Evolutionary conservation across 2,113 vertebrate species (phyloP), one percentile per base, ranked within the genome.

Genomic region (Tor tambroides): DNA sequence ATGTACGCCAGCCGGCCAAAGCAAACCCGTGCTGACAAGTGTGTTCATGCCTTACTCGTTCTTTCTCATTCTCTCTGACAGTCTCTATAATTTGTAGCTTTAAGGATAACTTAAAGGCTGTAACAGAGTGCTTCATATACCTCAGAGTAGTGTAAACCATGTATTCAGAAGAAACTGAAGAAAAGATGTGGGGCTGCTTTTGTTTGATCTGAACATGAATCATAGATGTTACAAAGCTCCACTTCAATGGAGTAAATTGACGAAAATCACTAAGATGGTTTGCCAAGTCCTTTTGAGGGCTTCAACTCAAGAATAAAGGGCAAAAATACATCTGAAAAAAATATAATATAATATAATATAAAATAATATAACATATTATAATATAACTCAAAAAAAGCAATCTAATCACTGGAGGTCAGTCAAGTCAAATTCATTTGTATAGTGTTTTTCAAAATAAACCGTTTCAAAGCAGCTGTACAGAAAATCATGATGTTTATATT

Each of bases 71-170:
- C 26, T 51, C 11, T 77, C 80, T 85, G 79, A 81, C 79, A 46
- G 90, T 30, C 0, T 72, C 84, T 65, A 83, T 65, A 88, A 86
- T 43, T 32, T 83, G 54, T 67, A 72, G 32, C 56, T 82, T n/a
- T 81, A 65, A 19, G 56, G 38, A 43, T 80, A 80, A 81, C 38
- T 28, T 41, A 8, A 65, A 2, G 38, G 38, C 6, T 26, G 23
- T 10, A 63, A 43, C 56, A 80, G 54, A 41, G 23, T 26, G 7
- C 17, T 43, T 43, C 38, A 28, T 19, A 65, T 81, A 65, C 65
- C 59, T 65, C n/a, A 43, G 8, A 43, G 59, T 30, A 8, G 23
- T 65, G 79, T 38, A 65, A 65, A 65, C 79, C 56, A 28, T 43
- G 56, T 43, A 65, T 2, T 17, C 3, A 26, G 14, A 79, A 59